These are phyloP conservation scores for Leptodactylus fallax DNA, from an alignment of 2,797 vertebrate genomes.

Conservation along the genomic window DNA sequence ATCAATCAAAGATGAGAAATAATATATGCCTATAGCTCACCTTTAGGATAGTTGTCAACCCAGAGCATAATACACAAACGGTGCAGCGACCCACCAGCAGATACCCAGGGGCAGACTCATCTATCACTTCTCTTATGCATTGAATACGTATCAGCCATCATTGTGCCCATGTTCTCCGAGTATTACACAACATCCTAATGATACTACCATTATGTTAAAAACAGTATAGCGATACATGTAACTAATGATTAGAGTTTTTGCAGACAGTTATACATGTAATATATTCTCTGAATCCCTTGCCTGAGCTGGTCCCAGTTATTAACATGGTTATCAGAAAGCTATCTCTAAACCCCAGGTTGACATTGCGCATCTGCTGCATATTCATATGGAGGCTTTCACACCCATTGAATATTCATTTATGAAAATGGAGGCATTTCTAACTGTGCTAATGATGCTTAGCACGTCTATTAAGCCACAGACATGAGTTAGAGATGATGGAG, in stretches of 20 bases:
- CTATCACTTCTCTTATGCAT: too few species aligned
- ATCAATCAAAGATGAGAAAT: too few species aligned
- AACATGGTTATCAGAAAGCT: constrained; percentile 57
- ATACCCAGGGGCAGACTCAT: too few species aligned
- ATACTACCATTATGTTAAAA: constrained; percentile 13
- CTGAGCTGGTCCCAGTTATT: constrained; percentile 56
- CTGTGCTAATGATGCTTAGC: constrained; percentile 65
- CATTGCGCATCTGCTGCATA: constrained; percentile 59
- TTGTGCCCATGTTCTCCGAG: not conserved
- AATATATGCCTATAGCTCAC: too few species aligned
- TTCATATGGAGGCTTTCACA: constrained; percentile 62
- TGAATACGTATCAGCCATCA: not conserved
- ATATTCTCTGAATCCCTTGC: constrained; percentile 36
- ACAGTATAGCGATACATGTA: constrained; percentile 22
- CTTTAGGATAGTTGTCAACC: too few species aligned
- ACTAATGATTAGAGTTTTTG: constrained; percentile 22
- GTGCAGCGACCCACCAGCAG: too few species aligned
- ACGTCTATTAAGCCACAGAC: constrained; percentile 58
- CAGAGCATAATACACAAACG: too few species aligned
- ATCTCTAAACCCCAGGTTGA: constrained; percentile 60
- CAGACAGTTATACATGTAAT: constrained; percentile 36
- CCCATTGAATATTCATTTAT: constrained; percentile 65
- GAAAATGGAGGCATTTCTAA: constrained; percentile 64
- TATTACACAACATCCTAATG: constrained; percentile 28
- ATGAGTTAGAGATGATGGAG: constrained; percentile 61